phyloP scores from a whole-genome alignment of 2,888 invertebrate genomes.

The Ennomos fuscantarius region DNA sequence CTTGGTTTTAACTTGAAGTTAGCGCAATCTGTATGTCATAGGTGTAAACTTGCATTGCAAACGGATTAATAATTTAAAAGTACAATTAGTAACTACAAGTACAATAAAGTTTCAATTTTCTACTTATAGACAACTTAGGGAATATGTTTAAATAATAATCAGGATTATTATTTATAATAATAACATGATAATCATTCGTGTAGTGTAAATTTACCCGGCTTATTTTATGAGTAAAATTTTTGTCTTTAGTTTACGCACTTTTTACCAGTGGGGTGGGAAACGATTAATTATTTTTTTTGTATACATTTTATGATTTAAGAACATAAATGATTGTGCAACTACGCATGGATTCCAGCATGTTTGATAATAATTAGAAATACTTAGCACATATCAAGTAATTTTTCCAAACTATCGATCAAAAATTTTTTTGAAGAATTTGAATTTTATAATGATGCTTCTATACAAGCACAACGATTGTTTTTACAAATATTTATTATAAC shows the following conservation, averaged over 20 bases:
- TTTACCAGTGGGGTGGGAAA: slow-evolving; percentile 26
- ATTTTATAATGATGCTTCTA: slow-evolving; percentile 23
- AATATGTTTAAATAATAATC: too few relatives aligned
- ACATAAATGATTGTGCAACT: slow-evolving; percentile 6
- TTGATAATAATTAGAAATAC: slow-evolving; percentile 8
- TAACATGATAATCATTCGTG: too few relatives aligned
- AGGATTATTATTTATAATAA: too few relatives aligned
- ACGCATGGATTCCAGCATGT: slow-evolving; percentile 13
- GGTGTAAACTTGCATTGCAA: too few relatives aligned
- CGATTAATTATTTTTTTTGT: slow-evolving; percentile 14
- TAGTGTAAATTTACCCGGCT: slow-evolving; percentile 24
- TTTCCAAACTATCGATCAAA: slow-evolving; percentile 10
- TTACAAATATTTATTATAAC: slow-evolving; percentile 38
- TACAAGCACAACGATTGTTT: slow-evolving; percentile 31
- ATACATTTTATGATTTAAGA: slow-evolving; percentile 2
- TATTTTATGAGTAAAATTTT: slow-evolving; percentile 20
- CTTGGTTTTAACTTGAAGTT: too few relatives aligned
- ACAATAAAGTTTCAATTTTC: too few relatives aligned
- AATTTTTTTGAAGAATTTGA: slow-evolving; percentile 21
- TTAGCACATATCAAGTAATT: slow-evolving; percentile 21
- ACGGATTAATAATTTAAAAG: too few relatives aligned
- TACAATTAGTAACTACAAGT: too few relatives aligned
- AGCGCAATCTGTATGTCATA: too few relatives aligned
- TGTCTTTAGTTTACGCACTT: slow-evolving; percentile 6
- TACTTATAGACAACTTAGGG: too few relatives aligned